Base-by-base conservation (phyloP, 2,888 invertebrate genomes). In the Cantharis nigra region DNA sequence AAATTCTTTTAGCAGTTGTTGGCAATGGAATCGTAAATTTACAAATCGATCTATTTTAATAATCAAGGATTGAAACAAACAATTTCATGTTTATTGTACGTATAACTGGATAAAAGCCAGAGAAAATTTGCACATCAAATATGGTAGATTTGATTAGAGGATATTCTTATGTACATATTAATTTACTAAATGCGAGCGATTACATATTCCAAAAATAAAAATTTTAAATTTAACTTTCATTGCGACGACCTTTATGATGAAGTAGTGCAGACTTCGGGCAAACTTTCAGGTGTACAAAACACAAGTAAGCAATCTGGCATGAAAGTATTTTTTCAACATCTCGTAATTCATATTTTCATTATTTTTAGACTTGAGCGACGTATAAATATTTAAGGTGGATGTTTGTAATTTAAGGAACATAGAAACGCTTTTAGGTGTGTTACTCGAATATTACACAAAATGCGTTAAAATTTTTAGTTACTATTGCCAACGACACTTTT, bases 21-120 rank as follows among this genome's bases (percentile, higher is more conserved):
- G 49, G 49, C 49, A 49, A 18, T 49, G 26, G 62, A 20, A 63
- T 71, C 33, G 33, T 33, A 49, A 71, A 63, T 63, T 16, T 49
- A 70, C 23, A 11, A 63, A 62, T 23, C 33, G 20, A 73, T 65
- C 33, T 73, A 73, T 65, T 73, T 73, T 67, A 65, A 67, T 49
- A 49, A 67, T 67, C 65, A 67, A 67, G 65, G 65, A 67, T 74
- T 70, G 18, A 69, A 70, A 70, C 70, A 23, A 74, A 63, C 49
- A 74, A 63, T 67, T 74, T 49, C 23, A 63, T 30, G 74, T 74
- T 74, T 74, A 74, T 74, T 74, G 74, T 74, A 62, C 20, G 49
- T 70, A 30, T 20, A 26, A 18, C 62, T 74, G 74, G 74, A 30
- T 18, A 18, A 20, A 26, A n/a, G 74, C 74, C 74, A 74, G 63